phyloP scores from a whole-genome alignment of 2,797 vertebrate genomes.

The Dendrocincla fuliginosa region DNA sequence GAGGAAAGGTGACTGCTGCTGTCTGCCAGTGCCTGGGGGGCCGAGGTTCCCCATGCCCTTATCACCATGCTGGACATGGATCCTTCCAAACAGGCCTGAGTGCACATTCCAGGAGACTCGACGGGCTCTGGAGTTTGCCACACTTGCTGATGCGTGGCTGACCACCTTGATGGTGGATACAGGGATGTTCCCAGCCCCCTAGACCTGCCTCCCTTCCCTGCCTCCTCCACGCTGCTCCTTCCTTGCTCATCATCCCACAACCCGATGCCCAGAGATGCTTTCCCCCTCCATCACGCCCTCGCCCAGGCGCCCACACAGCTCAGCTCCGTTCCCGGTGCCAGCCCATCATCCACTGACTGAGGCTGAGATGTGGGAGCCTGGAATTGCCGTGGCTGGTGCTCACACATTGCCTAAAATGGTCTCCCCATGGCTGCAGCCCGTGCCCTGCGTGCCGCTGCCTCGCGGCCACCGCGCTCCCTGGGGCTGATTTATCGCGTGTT shows the following conservation, averaged over 20 bases:
- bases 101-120: rapidly evolving
- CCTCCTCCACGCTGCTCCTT: rapidly evolving
- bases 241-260: not conserved
- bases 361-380: not conserved
- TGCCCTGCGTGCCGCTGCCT: not conserved
- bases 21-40: not conserved
- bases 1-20: not conserved
- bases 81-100: not conserved
- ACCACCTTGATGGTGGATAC: rapidly evolving
- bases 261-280: not conserved
- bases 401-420: slow-evolving; percentile 67
- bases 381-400: not conserved
- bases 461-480: not conserved
- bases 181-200: not conserved
- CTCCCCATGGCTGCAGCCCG: not conserved
- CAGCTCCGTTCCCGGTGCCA: rapidly evolving
- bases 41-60: not conserved
- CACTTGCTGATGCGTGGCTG: rapidly evolving
- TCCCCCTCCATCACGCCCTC: not conserved
- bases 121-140: not conserved
- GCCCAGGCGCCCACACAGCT: rapidly evolving
- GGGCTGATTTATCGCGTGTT: not conserved
- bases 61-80: rapidly evolving
- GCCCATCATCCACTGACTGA: rapidly evolving
- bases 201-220: not conserved